These are phyloP conservation scores for Graptemys geographica DNA, from an alignment of 2,797 vertebrate genomes.

Conservation along the genomic window DNA sequence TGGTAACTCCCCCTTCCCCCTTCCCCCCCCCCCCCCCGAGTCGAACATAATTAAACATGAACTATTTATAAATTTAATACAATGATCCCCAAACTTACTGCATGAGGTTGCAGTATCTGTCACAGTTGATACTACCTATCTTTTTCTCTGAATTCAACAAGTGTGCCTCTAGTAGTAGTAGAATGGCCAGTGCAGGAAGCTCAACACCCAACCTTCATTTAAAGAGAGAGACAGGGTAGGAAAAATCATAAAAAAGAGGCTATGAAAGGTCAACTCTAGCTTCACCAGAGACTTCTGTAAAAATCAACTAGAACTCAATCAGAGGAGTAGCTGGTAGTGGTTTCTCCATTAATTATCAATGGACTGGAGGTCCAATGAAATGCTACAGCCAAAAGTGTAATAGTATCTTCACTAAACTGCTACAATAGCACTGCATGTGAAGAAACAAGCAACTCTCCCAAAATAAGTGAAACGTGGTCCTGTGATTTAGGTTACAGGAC, in stretches of 20 bases:
- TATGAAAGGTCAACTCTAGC: too few relatives aligned
- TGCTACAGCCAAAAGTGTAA: background rate
- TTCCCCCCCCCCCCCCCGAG: background rate
- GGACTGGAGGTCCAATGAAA: background rate
- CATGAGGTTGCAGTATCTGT: background rate
- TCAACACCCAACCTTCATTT: conserved; percentile 10
- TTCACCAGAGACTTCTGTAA: too few relatives aligned
- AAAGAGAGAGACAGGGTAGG: conserved; percentile 21
- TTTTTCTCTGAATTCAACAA: conserved; percentile 13
- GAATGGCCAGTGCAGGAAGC: conserved; percentile 34
- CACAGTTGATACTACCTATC: rapidly evolving
- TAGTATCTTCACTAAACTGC: background rate
- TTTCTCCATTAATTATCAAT: background rate
- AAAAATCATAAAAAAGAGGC: conserved; percentile 16
- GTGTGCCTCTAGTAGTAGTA: background rate
- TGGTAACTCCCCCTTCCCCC: too few relatives aligned
- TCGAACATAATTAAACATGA: background rate
- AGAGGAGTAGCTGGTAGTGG: background rate
- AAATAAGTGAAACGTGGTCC: background rate
- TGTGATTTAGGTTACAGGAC: background rate
- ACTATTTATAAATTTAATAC: background rate
- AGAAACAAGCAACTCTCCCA: background rate
- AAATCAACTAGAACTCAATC: background rate
- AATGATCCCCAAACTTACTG: background rate
- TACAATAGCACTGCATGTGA: too few relatives aligned